Conservation (phyloP, 1,140 invertebrate species). For the Propsilocerus akamusi region DNA sequence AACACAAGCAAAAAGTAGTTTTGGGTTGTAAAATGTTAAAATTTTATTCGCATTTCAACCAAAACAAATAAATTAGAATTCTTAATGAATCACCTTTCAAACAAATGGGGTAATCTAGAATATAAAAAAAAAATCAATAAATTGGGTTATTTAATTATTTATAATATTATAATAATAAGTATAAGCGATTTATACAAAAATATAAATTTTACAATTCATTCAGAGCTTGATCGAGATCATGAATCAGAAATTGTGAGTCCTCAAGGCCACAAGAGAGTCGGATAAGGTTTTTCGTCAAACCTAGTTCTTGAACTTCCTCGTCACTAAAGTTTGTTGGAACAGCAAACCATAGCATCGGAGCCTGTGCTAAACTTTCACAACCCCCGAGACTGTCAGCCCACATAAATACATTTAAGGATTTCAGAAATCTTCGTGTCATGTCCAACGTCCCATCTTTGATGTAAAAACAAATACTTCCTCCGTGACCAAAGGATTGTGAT, state of each 20-base stretch:
- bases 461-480: constrained; percentile 78
- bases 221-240: constrained; percentile 36
- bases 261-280: constrained; percentile 45
- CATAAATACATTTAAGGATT: constrained; percentile 39
- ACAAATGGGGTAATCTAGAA: too few relatives aligned
- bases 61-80: too few relatives aligned
- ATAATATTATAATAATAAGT: too few relatives aligned
- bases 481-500: constrained; percentile 65
- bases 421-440: constrained; percentile 24
- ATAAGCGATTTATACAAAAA: too few relatives aligned
- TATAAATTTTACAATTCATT: background rate
- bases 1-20: too few relatives aligned
- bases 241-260: constrained; percentile 33
- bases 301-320: constrained; percentile 30
- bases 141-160: too few relatives aligned
- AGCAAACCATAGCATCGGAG: constrained; percentile 17
- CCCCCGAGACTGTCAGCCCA: constrained; percentile 66
- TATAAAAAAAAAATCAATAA: too few relatives aligned
- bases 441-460: constrained; percentile 42
- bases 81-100: too few relatives aligned
- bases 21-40: too few relatives aligned
- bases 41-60: too few relatives aligned
- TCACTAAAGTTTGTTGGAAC: constrained; percentile 9
- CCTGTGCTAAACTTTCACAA: constrained; percentile 47
- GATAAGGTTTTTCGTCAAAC: constrained; percentile 37